Evolutionary conservation across 2,113 vertebrate genomes (phyloP).

Genomic region (Corythornis vintsioides): DNA sequence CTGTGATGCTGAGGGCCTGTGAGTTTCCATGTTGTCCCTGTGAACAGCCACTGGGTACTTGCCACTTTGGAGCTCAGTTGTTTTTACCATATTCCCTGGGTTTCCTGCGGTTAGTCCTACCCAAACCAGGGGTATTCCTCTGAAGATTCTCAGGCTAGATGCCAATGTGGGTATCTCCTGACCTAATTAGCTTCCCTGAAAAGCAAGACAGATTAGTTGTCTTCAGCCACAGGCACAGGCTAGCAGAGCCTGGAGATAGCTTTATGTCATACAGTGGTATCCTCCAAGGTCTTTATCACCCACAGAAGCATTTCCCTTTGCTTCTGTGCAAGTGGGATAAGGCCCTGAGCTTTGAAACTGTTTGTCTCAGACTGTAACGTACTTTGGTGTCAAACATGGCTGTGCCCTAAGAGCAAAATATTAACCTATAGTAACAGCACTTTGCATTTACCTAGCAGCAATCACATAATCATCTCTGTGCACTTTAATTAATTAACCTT

Average conservation of each 20-base stretch:
- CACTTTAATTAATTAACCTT: slow-evolving; percentile 68
- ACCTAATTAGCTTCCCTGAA: slow-evolving; percentile 24
- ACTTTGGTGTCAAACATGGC: background rate
- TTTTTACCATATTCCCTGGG: background rate
- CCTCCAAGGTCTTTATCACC: slow-evolving; percentile 3
- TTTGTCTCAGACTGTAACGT: background rate
- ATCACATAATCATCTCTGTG: slow-evolving; percentile 45
- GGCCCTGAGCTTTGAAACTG: slow-evolving; percentile 6
- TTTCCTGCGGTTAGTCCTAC: background rate
- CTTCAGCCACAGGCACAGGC: background rate
- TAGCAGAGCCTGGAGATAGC: slow-evolving; percentile 24
- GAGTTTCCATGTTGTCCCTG: background rate
- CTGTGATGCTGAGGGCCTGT: background rate
- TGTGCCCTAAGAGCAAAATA: slow-evolving; percentile 31
- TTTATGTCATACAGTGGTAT: background rate
- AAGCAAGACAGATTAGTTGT: slow-evolving; percentile 32
- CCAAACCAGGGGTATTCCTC: background rate
- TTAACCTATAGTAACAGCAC: slow-evolving; percentile 44
- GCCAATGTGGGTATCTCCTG: background rate
- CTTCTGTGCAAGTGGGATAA: background rate
- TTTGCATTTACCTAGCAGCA: slow-evolving; percentile 46
- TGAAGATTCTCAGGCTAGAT: slow-evolving; percentile 2
- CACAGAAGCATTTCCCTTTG: background rate
- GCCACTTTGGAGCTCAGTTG: background rate
- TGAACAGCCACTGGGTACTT: background rate